These are phyloP conservation scores for Baryphthengus martii DNA, from an alignment of 2,113 vertebrate species.

Conservation along the genomic window DNA sequence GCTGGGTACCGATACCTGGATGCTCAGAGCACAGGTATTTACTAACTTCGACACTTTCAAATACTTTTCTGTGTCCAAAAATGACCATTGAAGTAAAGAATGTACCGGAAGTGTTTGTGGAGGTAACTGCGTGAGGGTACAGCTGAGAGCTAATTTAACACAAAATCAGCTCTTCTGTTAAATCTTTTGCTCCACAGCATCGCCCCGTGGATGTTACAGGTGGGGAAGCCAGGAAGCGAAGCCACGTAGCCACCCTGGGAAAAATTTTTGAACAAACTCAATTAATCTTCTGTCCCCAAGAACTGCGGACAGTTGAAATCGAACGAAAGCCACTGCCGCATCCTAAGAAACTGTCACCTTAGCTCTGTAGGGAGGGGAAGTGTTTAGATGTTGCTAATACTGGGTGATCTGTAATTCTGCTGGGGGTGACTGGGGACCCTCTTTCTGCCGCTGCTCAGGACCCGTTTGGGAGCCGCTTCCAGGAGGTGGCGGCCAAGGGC, in stretches of 20 bases:
- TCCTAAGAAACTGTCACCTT: not conserved
- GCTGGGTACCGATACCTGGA: not conserved
- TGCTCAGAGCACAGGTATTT: not conserved
- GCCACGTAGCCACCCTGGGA: not conserved
- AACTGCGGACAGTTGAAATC: not conserved
- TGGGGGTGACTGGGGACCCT: not conserved
- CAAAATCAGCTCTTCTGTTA: not conserved
- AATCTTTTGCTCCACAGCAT: not conserved
- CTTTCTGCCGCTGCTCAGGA: not conserved
- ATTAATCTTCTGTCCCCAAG: not conserved
- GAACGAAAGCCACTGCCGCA: not conserved
- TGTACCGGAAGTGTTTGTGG: not conserved
- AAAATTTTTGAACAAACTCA: not conserved
- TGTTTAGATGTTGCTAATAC: not conserved
- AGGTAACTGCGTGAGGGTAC: not conserved
- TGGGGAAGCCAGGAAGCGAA: not conserved
- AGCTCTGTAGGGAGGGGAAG: not conserved
- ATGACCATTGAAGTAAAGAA: not conserved
- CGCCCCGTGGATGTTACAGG: not conserved
- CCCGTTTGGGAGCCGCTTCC: not conserved
- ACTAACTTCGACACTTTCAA: not conserved
- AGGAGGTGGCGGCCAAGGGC: slow-evolving; percentile 41
- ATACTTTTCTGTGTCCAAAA: not conserved
- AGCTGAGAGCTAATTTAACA: not conserved
- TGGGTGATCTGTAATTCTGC: not conserved